phyloP scores from a whole-genome alignment of 2,113 vertebrate species.

The Strix uralensis region DNA sequence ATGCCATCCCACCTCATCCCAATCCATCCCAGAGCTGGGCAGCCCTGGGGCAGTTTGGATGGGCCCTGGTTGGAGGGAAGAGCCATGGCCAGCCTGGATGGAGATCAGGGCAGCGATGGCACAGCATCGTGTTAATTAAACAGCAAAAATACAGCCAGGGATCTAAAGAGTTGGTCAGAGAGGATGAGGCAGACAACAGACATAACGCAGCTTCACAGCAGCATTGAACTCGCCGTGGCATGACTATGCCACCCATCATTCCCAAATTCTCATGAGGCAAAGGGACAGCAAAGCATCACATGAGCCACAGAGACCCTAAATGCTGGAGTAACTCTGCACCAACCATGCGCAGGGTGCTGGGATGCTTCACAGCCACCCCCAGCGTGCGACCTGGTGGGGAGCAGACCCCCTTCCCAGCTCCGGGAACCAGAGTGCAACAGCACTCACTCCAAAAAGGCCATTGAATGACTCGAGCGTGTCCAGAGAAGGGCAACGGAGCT shows the following conservation, averaged over 20 bases:
- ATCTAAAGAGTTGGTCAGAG: neutral
- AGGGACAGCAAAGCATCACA: neutral
- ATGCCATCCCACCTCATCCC: neutral
- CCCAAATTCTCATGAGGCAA: neutral
- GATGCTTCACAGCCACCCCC: neutral
- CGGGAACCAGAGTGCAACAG: no score
- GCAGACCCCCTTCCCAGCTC: neutral
- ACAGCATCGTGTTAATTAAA: neutral
- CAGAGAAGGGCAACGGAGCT: no score
- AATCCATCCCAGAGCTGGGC: neutral
- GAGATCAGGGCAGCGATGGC: neutral
- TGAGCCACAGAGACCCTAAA: neutral
- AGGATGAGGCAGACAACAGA: neutral
- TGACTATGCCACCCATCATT: neutral
- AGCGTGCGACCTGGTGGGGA: neutral
- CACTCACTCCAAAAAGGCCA: no score
- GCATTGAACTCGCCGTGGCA: neutral
- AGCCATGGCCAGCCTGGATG: neutral
- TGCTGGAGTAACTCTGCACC: neutral
- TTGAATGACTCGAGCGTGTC: no score
- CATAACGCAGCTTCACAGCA: neutral
- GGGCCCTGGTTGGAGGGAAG: neutral
- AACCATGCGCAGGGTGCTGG: rapidly evolving
- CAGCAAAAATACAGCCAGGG: neutral
- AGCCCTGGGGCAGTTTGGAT: neutral